Percentiles rank a stretch among this genome's conserved stretches.
Conservation (phyloP, 1,140 invertebrate genomes). For the Ostrea edulis region DNA sequence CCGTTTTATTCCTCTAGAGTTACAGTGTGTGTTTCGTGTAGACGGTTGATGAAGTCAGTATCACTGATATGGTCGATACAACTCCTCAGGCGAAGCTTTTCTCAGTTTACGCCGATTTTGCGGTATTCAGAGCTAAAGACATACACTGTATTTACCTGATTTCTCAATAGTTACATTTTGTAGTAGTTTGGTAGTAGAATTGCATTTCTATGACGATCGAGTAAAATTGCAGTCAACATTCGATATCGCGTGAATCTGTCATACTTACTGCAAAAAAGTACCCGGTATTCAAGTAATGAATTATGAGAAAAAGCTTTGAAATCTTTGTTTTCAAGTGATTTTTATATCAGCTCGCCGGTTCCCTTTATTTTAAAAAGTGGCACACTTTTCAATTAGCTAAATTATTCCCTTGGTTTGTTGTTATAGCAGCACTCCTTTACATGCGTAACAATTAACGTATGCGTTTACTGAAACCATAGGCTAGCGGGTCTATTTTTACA, state of each 20-base stretch:
- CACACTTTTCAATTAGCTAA: slow-evolving; percentile 16
- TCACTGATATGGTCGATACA: not conserved
- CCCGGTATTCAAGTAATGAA: too few relatives aligned
- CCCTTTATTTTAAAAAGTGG: not conserved
- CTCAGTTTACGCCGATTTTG: too few relatives aligned
- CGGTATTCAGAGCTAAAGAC: too few relatives aligned
- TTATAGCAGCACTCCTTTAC: not conserved
- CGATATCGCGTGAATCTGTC: too few relatives aligned
- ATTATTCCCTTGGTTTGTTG: not conserved
- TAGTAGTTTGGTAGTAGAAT: too few relatives aligned
- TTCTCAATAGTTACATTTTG: too few relatives aligned
- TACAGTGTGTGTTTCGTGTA: not conserved
- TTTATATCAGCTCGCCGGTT: not conserved
- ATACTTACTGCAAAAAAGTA: too few relatives aligned
- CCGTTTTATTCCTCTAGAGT: not conserved
- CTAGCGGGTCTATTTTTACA: not conserved
- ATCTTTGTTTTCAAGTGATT: too few relatives aligned
- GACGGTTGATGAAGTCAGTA: not conserved
- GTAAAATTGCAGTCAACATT: too few relatives aligned
- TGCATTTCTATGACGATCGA: too few relatives aligned
- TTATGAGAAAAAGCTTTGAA: too few relatives aligned
- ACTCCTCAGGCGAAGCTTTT: not conserved
- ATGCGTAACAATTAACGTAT: not conserved
- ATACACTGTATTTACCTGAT: too few relatives aligned
- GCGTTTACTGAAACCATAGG: not conserved